phyloP scores from a whole-genome alignment of 2,888 invertebrate genomes.

The Octonoba sinensis region DNA sequence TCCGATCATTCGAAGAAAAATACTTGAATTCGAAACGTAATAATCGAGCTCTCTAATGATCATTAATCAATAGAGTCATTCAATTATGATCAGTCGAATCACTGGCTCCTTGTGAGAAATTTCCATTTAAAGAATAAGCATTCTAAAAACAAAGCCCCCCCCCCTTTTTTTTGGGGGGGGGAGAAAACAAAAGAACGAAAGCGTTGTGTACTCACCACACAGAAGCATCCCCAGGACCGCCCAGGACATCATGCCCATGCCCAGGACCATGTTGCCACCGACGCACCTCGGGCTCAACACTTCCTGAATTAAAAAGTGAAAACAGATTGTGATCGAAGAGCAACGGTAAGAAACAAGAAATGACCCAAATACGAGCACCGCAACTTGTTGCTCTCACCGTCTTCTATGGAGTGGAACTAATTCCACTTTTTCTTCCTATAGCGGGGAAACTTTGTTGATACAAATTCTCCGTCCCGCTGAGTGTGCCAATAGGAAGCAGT shows the following conservation, averaged over 20 bases:
- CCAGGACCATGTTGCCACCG: neutral
- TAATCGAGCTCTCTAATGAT: too few species aligned
- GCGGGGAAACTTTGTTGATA: too few species aligned
- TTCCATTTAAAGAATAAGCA: too few species aligned
- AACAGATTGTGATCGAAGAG: conserved; percentile 31
- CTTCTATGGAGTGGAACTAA: conserved; percentile 38
- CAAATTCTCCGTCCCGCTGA: too few species aligned
- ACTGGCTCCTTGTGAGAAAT: too few species aligned
- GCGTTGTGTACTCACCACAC: neutral
- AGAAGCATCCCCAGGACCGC: neutral
- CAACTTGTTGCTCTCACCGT: conserved; percentile 26
- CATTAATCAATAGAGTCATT: too few species aligned
- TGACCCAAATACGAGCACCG: conserved; percentile 40
- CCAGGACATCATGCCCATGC: neutral
- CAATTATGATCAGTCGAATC: too few species aligned
- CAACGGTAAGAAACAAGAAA: conserved; percentile 25
- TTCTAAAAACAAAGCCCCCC: too few species aligned
- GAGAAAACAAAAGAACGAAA: neutral
- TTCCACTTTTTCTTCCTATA: conserved; percentile 10
- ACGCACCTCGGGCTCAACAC: conserved; percentile 9
- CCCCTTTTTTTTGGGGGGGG: too few species aligned
- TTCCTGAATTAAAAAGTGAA: conserved; percentile 58
- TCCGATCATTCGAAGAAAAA: too few species aligned
- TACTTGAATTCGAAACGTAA: too few species aligned
- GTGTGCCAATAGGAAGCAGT: too few species aligned